Conservation (phyloP, 2,797 vertebrate genomes). For the Acrossocheilus wenchowensis region DNA sequence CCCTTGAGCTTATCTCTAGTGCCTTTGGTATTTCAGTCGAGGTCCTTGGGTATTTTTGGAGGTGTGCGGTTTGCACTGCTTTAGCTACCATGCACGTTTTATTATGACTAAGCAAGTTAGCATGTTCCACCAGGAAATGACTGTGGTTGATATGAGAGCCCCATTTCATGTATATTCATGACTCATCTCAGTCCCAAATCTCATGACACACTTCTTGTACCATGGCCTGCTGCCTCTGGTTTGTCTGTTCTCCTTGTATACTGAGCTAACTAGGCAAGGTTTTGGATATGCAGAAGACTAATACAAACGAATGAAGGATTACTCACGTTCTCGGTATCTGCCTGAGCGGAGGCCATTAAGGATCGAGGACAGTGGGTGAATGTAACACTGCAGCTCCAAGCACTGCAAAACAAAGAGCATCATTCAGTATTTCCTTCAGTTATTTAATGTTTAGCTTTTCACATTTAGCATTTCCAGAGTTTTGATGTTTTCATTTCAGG, state of each 20-base stretch:
- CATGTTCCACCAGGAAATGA: constrained; percentile 59
- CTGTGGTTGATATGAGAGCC: constrained; percentile 63
- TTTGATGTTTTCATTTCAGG: background rate
- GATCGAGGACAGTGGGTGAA: constrained; percentile 82
- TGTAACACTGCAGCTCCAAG: constrained; percentile 81
- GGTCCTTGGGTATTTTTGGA: constrained; percentile 39
- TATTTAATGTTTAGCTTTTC: constrained; percentile 3
- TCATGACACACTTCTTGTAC: constrained; percentile 55
- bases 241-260: constrained; percentile 37
- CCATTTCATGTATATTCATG: constrained; percentile 50
- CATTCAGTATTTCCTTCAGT: constrained; percentile 42
- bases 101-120: constrained; percentile 42
- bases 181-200: constrained; percentile 61
- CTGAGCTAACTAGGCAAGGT: background rate
- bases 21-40: constrained; percentile 9
- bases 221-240: constrained; percentile 43
- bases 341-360: constrained; percentile 81
- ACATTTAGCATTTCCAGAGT: background rate
- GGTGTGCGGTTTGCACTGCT: constrained; percentile 9
- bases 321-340: constrained; percentile 84
- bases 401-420: constrained; percentile 71
- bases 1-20: constrained; percentile 10
- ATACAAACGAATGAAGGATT: constrained; percentile 19
- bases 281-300: constrained; percentile 15
- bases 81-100: constrained; percentile 23